Conservation (phyloP, 2,113 vertebrate genomes). For the Pluvialis apricaria region DNA sequence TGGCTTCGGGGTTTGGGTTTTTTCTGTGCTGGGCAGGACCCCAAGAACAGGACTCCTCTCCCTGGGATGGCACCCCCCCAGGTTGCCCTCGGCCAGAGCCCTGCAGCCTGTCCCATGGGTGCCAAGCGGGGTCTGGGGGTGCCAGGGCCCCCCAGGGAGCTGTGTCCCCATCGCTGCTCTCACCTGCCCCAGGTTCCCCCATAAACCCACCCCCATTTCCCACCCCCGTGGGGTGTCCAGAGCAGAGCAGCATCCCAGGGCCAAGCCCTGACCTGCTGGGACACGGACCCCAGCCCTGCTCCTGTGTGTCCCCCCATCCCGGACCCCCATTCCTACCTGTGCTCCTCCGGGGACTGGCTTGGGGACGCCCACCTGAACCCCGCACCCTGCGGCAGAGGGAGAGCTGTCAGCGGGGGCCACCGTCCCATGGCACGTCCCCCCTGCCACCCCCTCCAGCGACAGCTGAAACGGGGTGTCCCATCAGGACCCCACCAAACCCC, state of each 20-base stretch:
- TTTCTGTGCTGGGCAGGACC: background rate
- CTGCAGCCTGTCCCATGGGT: background rate
- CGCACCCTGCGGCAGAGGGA: constrained; percentile 64
- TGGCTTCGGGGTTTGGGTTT: background rate
- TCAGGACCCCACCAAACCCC: background rate
- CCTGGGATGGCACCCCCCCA: background rate
- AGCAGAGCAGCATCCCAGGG: accelerated
- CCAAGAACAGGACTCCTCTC: no score
- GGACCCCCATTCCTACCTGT: constrained; percentile 65
- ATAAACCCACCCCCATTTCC: background rate
- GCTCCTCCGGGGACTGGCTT: constrained; percentile 81
- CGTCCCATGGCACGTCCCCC: accelerated
- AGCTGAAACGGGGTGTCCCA: accelerated
- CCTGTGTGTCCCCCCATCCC: accelerated
- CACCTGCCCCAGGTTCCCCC: background rate
- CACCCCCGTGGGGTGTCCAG: background rate
- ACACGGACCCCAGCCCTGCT: background rate
- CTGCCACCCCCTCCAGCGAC: background rate
- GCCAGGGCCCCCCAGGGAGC: background rate
- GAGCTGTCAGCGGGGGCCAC: background rate
- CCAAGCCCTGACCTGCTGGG: background rate
- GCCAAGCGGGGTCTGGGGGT: background rate
- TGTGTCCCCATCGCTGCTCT: background rate
- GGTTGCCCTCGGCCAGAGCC: background rate
- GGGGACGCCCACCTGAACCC: constrained; percentile 84